A percentile compares a stretch with the other conserved stretches of the same genome.
Evolutionary conservation across 2,797 vertebrate genomes (phyloP).

Genomic region (Channallabes apus): DNA sequence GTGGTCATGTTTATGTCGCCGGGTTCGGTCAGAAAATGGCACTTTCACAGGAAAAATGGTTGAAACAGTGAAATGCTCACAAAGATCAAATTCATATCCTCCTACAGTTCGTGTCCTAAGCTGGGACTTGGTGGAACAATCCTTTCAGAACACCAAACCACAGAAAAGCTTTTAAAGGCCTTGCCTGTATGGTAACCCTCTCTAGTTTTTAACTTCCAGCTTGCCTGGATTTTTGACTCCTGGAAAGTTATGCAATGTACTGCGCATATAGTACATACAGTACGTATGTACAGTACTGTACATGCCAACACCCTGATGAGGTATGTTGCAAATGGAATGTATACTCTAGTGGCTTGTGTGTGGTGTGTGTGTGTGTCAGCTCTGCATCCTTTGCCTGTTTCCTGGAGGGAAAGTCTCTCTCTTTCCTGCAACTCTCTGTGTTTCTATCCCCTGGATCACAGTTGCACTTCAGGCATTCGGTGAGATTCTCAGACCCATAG

Average conservation of each 20-base stretch:
- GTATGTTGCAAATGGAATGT: background rate
- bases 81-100: background rate
- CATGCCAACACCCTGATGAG: background rate
- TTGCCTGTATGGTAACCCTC: background rate
- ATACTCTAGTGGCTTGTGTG: background rate
- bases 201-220: background rate
- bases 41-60: constrained; percentile 10
- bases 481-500: background rate
- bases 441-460: constrained; percentile 28
- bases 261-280: background rate
- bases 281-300: background rate
- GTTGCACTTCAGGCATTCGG: constrained; percentile 17
- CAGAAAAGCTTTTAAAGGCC: constrained; percentile 6
- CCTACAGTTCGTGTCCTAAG: constrained; percentile 16
- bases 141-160: constrained; percentile 1
- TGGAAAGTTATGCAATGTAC: background rate
- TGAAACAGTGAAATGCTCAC: constrained; percentile 11
- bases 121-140: background rate
- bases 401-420: constrained; percentile 52
- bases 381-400: constrained; percentile 50
- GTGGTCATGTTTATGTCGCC: constrained; percentile 14
- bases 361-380: background rate
- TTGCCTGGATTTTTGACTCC: background rate
- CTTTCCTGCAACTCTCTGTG: constrained; percentile 45
- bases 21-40: constrained; percentile 15